A percentile compares a stretch with the other conserved stretches of the same genome.
phyloP scores from a whole-genome alignment of 2,888 invertebrate species.

The Spisula solida region DNA sequence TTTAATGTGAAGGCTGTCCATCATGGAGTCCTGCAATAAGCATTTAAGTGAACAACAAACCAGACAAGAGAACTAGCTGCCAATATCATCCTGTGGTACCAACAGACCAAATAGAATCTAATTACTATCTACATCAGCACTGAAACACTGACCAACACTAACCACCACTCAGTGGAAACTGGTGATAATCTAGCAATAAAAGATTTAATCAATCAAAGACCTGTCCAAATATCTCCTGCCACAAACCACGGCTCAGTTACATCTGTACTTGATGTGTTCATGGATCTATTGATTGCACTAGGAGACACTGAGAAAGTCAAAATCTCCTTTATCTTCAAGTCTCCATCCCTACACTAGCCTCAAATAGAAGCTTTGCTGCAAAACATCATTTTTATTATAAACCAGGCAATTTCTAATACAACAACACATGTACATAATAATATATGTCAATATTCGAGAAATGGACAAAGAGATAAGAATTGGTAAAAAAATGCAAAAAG shows the following conservation, averaged over 20 bases:
- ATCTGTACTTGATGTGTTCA: neutral
- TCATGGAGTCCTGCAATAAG: neutral
- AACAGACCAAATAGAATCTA: neutral
- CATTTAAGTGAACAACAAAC: neutral
- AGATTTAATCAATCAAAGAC: conserved; percentile 21
- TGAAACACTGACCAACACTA: conserved; percentile 4
- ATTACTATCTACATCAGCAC: neutral
- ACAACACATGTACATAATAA: too few species aligned
- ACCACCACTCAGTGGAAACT: neutral
- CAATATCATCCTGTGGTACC: neutral
- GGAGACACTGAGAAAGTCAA: neutral
- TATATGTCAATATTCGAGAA: neutral
- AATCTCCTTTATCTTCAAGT: neutral
- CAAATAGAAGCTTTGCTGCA: neutral
- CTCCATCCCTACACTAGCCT: neutral
- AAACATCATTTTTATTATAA: neutral
- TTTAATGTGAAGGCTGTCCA: neutral
- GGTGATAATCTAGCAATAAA: conserved; percentile 1
- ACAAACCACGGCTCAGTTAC: neutral
- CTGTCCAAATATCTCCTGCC: neutral
- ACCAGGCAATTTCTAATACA: neutral
- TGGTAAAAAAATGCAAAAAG: too few species aligned
- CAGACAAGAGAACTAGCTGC: neutral
- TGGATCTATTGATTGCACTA: neutral
- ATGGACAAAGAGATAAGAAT: conserved; percentile 14